Percentiles rank a stretch among this genome's conserved stretches.
Evolutionary conservation across 2,797 vertebrate species (phyloP).

Genomic region (Hypotaenidia philippensis): DNA sequence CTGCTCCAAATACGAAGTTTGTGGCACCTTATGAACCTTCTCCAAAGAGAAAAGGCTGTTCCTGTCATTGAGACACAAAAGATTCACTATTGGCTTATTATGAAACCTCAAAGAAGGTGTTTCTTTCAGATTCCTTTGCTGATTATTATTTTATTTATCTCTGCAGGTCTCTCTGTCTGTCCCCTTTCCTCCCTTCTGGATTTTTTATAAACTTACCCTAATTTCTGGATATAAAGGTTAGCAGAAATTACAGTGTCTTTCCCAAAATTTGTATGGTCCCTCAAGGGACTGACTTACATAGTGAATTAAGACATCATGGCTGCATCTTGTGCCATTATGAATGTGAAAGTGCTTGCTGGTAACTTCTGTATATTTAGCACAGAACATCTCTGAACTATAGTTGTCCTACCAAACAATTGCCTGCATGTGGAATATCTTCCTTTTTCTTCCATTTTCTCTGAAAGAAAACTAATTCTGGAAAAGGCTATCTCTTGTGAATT

Average conservation of each 20-base stretch:
- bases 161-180: slow-evolving; percentile 68
- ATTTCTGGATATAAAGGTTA: slow-evolving; percentile 51
- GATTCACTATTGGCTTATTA: not conserved
- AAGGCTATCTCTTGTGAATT: not conserved
- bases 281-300: not conserved
- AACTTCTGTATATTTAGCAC: not conserved
- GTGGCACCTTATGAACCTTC: not conserved
- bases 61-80: not conserved
- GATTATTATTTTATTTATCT: slow-evolving; percentile 69
- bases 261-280: not conserved
- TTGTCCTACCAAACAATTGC: not conserved
- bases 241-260: slow-evolving; percentile 14
- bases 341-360: not conserved
- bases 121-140: slow-evolving; percentile 38
- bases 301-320: not conserved
- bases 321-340: not conserved
- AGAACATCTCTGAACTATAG: not conserved
- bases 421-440: not conserved
- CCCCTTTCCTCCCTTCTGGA: slow-evolving; percentile 51
- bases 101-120: slow-evolving; percentile 6
- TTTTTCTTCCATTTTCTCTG: not conserved
- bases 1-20: not conserved
- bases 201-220: slow-evolving; percentile 44
- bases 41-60: not conserved
- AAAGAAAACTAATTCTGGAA: not conserved